Evolutionary conservation across 2,797 vertebrate species (phyloP).

Genomic region (Rhabdomys pumilio): DNA sequence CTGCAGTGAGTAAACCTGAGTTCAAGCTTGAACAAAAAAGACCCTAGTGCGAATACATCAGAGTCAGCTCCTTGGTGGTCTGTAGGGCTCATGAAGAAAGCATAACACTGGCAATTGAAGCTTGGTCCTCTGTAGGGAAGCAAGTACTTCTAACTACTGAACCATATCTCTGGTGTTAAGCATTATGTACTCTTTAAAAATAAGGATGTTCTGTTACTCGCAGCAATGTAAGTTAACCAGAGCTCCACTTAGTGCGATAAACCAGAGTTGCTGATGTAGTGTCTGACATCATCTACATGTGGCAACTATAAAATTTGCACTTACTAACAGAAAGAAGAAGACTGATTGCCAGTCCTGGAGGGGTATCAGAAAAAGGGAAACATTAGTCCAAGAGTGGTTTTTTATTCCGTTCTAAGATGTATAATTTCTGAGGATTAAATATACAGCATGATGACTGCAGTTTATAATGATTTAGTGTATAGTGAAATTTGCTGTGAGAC

Average conservation of each 20-base stretch:
- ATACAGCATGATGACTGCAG: neutral
- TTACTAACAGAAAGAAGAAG: neutral
- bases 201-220: neutral
- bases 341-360: accelerated
- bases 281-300: neutral
- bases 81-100: neutral
- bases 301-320: neutral
- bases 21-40: neutral
- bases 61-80: neutral
- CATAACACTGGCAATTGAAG: neutral
- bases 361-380: neutral
- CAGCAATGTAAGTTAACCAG: neutral
- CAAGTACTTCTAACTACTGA: neutral
- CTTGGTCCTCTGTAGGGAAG: neutral
- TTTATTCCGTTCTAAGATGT: neutral
- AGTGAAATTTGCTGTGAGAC: neutral
- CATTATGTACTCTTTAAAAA: neutral
- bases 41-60: neutral
- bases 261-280: neutral
- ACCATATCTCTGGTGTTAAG: neutral
- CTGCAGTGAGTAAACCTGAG: neutral
- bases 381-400: neutral
- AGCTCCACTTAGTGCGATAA: neutral
- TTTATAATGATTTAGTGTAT: neutral
- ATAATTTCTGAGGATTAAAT: neutral